Percentiles rank a stretch among this genome's conserved stretches.
Conservation (phyloP, 2,113 vertebrate genomes). For the Odobenus rosmarus region DNA sequence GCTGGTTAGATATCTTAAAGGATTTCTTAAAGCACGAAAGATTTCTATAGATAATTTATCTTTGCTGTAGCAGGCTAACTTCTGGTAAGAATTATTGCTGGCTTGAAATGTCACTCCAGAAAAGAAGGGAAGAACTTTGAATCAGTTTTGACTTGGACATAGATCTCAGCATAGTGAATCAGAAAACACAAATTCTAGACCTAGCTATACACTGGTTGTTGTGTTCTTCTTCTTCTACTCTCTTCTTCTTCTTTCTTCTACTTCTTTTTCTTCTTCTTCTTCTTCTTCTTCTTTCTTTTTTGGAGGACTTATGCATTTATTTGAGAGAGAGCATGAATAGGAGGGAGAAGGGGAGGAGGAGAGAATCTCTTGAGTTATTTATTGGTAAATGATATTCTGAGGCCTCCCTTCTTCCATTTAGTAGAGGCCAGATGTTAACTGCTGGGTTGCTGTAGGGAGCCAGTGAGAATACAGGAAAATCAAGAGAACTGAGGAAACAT, state of each 20-base stretch:
- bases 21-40: neutral
- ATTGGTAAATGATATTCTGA: neutral
- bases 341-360: too few species aligned
- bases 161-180: neutral
- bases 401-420: neutral
- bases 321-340: too few species aligned
- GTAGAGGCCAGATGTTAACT: neutral
- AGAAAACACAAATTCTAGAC: neutral
- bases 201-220: neutral
- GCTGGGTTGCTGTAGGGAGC: too few species aligned
- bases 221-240: too few species aligned
- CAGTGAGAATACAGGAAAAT: too few species aligned
- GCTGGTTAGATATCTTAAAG: neutral
- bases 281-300: neutral
- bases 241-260: too few species aligned
- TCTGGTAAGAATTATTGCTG: neutral
- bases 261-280: too few species aligned
- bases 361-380: too few species aligned
- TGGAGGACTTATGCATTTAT: too few species aligned
- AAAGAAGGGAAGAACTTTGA: neutral
- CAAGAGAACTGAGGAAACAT: too few species aligned
- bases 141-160: too few species aligned
- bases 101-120: neutral
- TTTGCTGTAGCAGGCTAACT: neutral
- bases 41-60: neutral